Evolutionary conservation across 53 echinoderm and acorn worm species (phyloP).

Genomic region (Pentamera pediparva): DNA sequence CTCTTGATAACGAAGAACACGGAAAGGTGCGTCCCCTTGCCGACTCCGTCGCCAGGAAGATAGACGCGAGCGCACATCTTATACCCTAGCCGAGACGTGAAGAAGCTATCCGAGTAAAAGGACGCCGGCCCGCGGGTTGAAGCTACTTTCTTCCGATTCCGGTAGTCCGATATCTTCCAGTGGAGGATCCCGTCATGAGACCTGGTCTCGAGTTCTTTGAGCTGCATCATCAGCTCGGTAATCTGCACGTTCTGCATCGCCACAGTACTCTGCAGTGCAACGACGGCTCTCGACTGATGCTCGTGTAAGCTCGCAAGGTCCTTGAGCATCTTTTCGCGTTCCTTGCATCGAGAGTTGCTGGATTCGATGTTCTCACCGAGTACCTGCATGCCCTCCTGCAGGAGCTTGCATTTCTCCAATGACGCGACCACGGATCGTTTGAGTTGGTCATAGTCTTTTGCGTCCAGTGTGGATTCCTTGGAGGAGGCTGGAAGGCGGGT

Average conservation of each 20-base stretch:
- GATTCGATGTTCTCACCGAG: not conserved
- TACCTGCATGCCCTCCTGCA: not conserved
- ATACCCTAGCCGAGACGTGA: slow-evolving; percentile 60
- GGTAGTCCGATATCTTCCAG: slow-evolving; percentile 39
- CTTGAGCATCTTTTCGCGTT: not conserved
- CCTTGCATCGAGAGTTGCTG: not conserved
- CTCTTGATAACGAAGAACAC: slow-evolving; percentile 47
- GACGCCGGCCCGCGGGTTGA: slow-evolving; percentile 45
- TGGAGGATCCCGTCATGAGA: slow-evolving; percentile 29
- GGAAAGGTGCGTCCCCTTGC: slow-evolving; percentile 49
- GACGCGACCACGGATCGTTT: not conserved
- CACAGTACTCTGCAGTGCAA: not conserved
- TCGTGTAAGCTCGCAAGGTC: slow-evolving; percentile 4
- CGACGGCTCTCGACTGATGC: not conserved
- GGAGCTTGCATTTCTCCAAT: not conserved
- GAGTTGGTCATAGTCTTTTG: not conserved
- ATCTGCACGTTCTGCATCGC: slow-evolving; percentile 13
- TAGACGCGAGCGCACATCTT: slow-evolving; percentile 53
- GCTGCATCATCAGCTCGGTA: slow-evolving; percentile 4
- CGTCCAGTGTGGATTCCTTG: not conserved
- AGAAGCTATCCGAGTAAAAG: slow-evolving; percentile 74
- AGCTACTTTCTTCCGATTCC: slow-evolving; percentile 26
- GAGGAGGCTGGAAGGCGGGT: too few relatives aligned
- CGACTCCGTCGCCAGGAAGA: slow-evolving; percentile 45
- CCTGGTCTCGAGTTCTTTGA: not conserved